These are phyloP conservation scores for Ammodytes marinus DNA, from an alignment of 2,113 vertebrate species.

Conservation along the genomic window DNA sequence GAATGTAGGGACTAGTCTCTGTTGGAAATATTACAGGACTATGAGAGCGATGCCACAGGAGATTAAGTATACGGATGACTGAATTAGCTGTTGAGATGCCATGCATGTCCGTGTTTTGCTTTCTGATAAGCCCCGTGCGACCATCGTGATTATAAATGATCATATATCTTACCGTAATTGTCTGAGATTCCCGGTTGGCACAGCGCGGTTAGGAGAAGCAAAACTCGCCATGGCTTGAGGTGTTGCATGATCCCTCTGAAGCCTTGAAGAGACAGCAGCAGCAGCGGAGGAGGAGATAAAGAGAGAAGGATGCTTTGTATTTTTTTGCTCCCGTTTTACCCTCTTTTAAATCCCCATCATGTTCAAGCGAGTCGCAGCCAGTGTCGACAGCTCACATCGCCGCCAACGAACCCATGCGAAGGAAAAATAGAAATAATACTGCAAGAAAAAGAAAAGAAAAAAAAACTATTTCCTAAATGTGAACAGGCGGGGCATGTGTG, in stretches of 20 bases:
- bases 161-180: constrained; percentile 75
- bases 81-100: constrained; percentile 1
- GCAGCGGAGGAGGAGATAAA: constrained; percentile 38
- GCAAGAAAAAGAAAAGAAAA: neutral
- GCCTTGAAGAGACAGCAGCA: constrained; percentile 2
- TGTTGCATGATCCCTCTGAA: constrained; percentile 73
- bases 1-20: neutral
- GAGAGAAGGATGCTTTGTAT: constrained; percentile 34
- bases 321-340: neutral
- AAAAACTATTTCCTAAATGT: constrained; percentile 33
- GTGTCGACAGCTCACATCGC: constrained; percentile 40
- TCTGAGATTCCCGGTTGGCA: constrained; percentile 67
- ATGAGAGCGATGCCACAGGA: neutral
- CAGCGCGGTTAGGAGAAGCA: constrained; percentile 71
- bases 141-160: neutral
- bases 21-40: neutral
- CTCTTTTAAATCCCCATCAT: constrained; percentile 66
- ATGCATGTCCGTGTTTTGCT: neutral
- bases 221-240: constrained; percentile 67
- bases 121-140: neutral
- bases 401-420: constrained; percentile 26
- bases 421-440: constrained; percentile 3
- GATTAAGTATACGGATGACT: constrained; percentile 16
- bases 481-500: constrained; percentile 48
- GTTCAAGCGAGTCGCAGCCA: constrained; percentile 29